phyloP scores from a whole-genome alignment of 2,797 vertebrate genomes.

The Sylvia borin region DNA sequence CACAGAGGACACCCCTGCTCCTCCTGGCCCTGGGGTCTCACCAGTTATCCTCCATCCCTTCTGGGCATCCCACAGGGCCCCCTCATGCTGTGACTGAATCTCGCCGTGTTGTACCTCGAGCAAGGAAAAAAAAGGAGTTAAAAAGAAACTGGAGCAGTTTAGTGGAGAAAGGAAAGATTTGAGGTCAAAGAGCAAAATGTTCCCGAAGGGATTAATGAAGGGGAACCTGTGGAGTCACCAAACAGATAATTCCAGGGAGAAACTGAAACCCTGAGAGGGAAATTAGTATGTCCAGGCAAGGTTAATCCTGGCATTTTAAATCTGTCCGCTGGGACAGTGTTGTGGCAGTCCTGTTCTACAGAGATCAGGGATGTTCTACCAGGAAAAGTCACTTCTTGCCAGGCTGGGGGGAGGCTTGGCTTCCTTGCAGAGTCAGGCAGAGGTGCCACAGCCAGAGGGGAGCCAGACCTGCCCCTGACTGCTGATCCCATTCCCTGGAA shows the following conservation, averaged over 20 bases:
- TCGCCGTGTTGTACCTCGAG: accelerated
- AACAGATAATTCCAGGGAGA: background rate
- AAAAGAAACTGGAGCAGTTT: background rate
- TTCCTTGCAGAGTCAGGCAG: background rate
- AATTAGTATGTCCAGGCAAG: background rate
- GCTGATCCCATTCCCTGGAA: background rate
- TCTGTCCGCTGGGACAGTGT: accelerated
- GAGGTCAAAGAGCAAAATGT: background rate
- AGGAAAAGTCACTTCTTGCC: background rate
- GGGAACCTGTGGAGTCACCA: background rate
- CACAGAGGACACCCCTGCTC: background rate
- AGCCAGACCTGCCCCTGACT: background rate
- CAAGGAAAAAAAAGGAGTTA: background rate
- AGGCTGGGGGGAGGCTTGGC: background rate
- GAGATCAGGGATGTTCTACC: background rate
- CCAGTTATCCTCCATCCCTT: accelerated
- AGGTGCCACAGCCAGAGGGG: background rate
- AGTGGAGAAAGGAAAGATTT: background rate
- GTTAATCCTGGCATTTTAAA: background rate
- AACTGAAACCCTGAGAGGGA: background rate
- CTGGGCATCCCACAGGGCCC: background rate
- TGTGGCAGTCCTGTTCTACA: background rate
- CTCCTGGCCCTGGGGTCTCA: background rate
- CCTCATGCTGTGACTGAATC: accelerated
- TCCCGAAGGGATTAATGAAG: background rate